phyloP scores from a whole-genome alignment of 2,888 invertebrate species.

The Thecocarcelia acutangulata region DNA sequence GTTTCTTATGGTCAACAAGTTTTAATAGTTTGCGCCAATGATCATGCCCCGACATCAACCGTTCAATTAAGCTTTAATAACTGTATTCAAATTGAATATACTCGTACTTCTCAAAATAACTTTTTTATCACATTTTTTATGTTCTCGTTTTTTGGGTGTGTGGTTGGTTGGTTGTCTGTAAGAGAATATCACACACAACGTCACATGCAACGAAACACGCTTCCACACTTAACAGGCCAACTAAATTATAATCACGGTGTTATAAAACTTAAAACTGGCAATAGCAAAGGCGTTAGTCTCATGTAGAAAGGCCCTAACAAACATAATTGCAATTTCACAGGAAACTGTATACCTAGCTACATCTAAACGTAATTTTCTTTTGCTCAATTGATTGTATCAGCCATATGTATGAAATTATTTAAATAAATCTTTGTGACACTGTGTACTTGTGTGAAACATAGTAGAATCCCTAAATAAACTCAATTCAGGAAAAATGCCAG shows the following conservation, averaged over 20 bases:
- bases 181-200: not conserved
- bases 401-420: too few relatives aligned
- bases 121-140: constrained; percentile 1
- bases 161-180: not conserved
- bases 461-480: too few relatives aligned
- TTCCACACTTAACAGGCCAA: constrained; percentile 37
- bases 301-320: too few relatives aligned
- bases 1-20: constrained; percentile 15
- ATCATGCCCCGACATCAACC: constrained; percentile 8
- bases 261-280: too few relatives aligned
- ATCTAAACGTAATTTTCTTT: too few relatives aligned
- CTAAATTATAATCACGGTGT: constrained; percentile 22
- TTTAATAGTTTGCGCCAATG: constrained; percentile 15
- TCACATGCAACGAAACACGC: constrained; percentile 37
- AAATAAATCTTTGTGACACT: too few relatives aligned
- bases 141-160: constrained; percentile 12
- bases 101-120: constrained; percentile 9
- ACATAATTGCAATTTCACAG: too few relatives aligned
- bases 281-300: too few relatives aligned
- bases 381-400: too few relatives aligned
- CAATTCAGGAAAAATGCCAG: too few relatives aligned
- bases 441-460: too few relatives aligned
- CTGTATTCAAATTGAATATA: constrained; percentile 49
- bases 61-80: constrained; percentile 51
- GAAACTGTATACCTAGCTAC: too few relatives aligned